Evolutionary conservation across 1,140 invertebrate genomes (phyloP).

Genomic region (Cephus cinctus): DNA sequence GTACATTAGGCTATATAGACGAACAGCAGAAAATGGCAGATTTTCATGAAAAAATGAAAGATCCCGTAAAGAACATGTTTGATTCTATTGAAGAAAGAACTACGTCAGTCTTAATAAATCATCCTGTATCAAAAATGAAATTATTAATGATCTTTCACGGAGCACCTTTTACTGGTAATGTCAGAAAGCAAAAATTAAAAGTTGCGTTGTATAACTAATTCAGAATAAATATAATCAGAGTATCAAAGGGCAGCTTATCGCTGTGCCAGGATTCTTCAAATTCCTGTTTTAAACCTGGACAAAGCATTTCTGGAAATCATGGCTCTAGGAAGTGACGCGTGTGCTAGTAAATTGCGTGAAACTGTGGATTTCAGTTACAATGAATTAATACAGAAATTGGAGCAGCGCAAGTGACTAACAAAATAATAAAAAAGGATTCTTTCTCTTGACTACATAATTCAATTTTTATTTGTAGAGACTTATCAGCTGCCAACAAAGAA

Average conservation of each 20-base stretch:
- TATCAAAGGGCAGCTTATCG: constrained; percentile 37
- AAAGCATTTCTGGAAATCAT: constrained; percentile 27
- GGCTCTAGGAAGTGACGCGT: constrained; percentile 17
- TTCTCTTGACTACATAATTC: no score
- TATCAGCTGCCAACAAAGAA: no score
- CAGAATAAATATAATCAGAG: no score
- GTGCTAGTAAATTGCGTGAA: constrained; percentile 18
- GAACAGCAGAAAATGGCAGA: constrained; percentile 20
- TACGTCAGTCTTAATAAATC: background rate
- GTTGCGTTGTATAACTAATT: no score
- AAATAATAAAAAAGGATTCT: no score
- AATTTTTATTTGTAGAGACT: no score
- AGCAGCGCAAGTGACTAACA: no score
- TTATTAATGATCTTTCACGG: constrained; percentile 41
- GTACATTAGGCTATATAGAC: constrained; percentile 38
- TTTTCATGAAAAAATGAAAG: constrained; percentile 26
- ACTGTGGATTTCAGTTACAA: constrained; percentile 32
- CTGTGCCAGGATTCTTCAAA: constrained; percentile 20
- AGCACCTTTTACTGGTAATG: constrained; percentile 37
- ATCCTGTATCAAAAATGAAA: constrained; percentile 11
- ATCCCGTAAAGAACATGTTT: constrained; percentile 35
- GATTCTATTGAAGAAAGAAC: constrained; percentile 13
- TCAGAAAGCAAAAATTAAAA: background rate
- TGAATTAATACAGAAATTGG: no score
- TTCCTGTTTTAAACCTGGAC: constrained; percentile 33